These are phyloP conservation scores for Tinamus guttatus DNA, from an alignment of 2,113 vertebrate species.

Conservation along the genomic window DNA sequence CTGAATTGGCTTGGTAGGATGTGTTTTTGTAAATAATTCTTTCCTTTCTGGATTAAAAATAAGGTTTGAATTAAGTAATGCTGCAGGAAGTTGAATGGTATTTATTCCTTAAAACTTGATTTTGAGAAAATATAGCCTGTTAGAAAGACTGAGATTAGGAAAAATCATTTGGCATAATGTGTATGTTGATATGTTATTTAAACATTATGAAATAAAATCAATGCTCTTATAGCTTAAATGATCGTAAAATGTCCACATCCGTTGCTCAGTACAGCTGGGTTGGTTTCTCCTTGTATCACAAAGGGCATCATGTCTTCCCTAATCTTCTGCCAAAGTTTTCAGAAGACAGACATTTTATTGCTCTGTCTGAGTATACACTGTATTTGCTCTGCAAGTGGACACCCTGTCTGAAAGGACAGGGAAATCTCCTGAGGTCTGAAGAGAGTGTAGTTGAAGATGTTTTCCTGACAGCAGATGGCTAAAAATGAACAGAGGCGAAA, in stretches of 20 bases:
- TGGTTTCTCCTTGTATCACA: background rate
- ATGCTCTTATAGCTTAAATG: background rate
- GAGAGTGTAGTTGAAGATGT: background rate
- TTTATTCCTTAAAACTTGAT: background rate
- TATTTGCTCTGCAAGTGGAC: background rate
- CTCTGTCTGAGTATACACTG: background rate
- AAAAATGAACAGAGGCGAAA: background rate
- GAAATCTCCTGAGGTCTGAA: background rate
- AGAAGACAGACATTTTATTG: background rate
- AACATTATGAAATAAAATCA: background rate
- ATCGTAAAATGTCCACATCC: background rate
- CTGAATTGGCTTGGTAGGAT: background rate
- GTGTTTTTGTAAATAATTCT: background rate
- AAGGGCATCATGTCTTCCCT: background rate
- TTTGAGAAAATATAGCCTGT: background rate
- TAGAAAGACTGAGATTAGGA: background rate
- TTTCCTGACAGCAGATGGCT: too few relatives aligned
- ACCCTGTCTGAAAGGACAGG: background rate
- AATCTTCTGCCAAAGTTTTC: background rate
- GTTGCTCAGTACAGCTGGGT: background rate
- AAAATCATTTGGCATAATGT: background rate
- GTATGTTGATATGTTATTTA: background rate
- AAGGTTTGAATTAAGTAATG: background rate
- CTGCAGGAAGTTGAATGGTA: fast-evolving
- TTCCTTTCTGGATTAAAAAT: background rate